These are phyloP conservation scores for Congeria kusceri DNA, from an alignment of 2,888 invertebrate species.

Conservation along the genomic window DNA sequence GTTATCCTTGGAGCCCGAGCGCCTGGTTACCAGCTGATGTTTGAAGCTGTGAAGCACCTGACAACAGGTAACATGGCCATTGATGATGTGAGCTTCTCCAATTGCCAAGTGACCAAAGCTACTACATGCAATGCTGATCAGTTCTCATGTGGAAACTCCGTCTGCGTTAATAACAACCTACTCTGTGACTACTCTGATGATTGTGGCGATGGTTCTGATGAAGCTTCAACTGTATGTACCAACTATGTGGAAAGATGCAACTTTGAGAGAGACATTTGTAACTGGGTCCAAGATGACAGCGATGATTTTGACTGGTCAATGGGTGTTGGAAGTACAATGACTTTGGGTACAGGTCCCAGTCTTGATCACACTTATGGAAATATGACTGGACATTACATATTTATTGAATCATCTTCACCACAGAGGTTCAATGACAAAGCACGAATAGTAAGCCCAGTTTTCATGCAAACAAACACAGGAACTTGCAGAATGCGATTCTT, in stretches of 20 bases:
- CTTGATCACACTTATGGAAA: constrained; percentile 78
- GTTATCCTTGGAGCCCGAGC: constrained; percentile 72
- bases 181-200: constrained; percentile 82
- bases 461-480: constrained; percentile 63
- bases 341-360: constrained; percentile 77
- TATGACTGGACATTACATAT: constrained; percentile 80
- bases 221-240: constrained; percentile 63
- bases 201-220: constrained; percentile 82
- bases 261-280: constrained; percentile 80
- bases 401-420: constrained; percentile 75
- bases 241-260: constrained; percentile 76
- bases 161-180: constrained; percentile 74
- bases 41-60: constrained; percentile 71
- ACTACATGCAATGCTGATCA: constrained; percentile 72
- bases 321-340: constrained; percentile 72
- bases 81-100: constrained; percentile 80
- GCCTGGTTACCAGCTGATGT: constrained; percentile 76
- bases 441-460: constrained; percentile 74
- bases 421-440: constrained; percentile 72
- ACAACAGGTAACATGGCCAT: constrained; percentile 75
- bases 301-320: constrained; percentile 82
- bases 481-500: constrained; percentile 79
- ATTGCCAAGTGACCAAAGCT: constrained; percentile 64
- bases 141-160: constrained; percentile 73
- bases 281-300: constrained; percentile 77